phyloP scores from a whole-genome alignment of 2,797 vertebrate species.

The Distichodus sexfasciatus region DNA sequence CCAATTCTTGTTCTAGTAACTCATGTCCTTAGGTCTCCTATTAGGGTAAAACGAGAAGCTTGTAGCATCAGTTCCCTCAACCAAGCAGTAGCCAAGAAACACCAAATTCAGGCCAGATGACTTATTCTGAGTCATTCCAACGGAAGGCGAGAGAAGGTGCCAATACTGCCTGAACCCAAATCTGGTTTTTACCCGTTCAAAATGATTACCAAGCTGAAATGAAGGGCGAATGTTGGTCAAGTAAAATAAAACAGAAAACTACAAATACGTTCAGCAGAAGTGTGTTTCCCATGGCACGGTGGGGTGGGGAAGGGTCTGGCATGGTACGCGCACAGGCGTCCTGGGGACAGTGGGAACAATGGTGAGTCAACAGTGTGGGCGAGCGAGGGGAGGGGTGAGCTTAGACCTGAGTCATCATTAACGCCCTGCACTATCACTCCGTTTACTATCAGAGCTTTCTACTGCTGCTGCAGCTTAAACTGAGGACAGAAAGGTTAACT shows the following conservation, averaged over 20 bases:
- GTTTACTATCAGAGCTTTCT: background rate
- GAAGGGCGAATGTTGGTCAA: no score
- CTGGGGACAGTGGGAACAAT: constrained; percentile 38
- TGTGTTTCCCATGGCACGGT: background rate
- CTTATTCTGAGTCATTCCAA: constrained; percentile 24
- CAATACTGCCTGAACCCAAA: background rate
- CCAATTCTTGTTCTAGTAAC: no score
- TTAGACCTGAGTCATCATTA: constrained; percentile 51
- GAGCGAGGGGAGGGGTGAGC: constrained; percentile 21
- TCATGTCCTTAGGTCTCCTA: no score
- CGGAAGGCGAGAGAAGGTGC: background rate
- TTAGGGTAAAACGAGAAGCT: no score
- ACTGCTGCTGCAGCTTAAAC: no score
- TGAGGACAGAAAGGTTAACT: no score
- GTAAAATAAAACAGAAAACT: no score
- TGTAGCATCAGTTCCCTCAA: no score
- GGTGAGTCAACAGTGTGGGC: constrained; percentile 47
- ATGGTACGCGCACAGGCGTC: constrained; percentile 32
- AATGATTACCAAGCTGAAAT: background rate
- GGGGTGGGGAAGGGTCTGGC: background rate
- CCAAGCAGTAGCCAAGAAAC: background rate
- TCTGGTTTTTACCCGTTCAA: no score
- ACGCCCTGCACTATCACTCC: background rate
- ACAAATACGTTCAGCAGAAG: background rate
- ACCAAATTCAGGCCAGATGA: constrained; percentile 4